These are phyloP conservation scores for Blastobasis adustella DNA, from an alignment of 2,888 invertebrate species.

Conservation along the genomic window DNA sequence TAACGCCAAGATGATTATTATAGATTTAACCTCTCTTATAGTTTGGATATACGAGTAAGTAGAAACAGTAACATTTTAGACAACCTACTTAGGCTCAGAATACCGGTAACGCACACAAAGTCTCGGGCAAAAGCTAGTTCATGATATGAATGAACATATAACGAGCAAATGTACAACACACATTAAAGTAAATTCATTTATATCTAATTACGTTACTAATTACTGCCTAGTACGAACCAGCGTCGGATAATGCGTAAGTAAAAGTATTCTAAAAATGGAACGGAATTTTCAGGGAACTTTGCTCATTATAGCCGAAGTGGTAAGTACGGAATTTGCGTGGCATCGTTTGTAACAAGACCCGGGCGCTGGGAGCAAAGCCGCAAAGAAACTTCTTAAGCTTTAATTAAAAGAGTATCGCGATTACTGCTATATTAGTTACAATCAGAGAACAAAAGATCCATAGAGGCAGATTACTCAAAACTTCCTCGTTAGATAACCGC, in stretches of 20 bases:
- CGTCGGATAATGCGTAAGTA: constrained; percentile 10
- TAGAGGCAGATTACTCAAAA: constrained; percentile 13
- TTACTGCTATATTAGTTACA: constrained; percentile 55
- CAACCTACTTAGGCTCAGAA: no score
- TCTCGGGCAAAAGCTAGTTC: no score
- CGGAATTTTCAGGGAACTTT: not conserved
- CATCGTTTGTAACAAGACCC: constrained; percentile 18
- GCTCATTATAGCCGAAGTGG: constrained; percentile 3
- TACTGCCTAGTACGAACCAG: constrained; percentile 10
- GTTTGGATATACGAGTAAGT: no score
- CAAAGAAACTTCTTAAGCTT: constrained; percentile 49
- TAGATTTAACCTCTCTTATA: no score
- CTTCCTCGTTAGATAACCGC: no score
- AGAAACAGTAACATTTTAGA: no score
- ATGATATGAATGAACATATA: no score
- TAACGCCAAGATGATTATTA: no score
- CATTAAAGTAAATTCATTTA: not conserved
- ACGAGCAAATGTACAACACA: no score
- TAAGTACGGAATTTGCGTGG: constrained; percentile 11
- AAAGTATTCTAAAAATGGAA: constrained; percentile 16
- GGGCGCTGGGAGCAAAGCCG: constrained; percentile 27
- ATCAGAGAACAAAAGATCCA: constrained; percentile 28
- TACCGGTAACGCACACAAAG: no score
- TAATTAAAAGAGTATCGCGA: constrained; percentile 60
- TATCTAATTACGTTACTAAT: constrained; percentile 22